Percentiles rank a stretch among this genome's conserved stretches.
phyloP scores from a whole-genome alignment of 2,113 vertebrate genomes.

The Pomatorhinus ruficollis region DNA sequence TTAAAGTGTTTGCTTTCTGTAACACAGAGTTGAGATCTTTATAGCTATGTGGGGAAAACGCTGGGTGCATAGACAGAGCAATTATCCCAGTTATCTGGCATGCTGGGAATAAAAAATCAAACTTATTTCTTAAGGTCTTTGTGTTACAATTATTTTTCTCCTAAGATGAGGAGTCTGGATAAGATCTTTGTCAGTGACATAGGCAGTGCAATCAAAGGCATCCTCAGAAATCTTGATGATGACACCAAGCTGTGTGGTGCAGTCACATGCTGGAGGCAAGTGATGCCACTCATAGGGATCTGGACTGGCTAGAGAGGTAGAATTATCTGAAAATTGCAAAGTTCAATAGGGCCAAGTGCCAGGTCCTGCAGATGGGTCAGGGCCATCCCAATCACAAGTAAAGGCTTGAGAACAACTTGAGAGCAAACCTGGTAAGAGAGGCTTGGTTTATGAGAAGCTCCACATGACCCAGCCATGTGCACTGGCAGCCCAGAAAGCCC shows the following conservation, averaged over 20 bases:
- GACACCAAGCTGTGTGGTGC: background rate
- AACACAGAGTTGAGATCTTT: background rate
- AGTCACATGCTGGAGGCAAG: background rate
- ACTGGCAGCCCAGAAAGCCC: background rate
- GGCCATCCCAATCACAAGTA: too few species aligned
- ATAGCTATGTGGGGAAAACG: background rate
- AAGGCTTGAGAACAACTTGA: background rate
- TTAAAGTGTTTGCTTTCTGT: conserved; percentile 9
- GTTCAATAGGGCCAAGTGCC: fast-evolving
- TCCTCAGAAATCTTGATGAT: background rate
- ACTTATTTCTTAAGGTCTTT: background rate
- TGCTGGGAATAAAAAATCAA: background rate
- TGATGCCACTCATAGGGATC: background rate
- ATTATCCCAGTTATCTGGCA: background rate
- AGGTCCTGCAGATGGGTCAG: background rate
- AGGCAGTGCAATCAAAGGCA: background rate
- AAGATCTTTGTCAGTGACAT: background rate
- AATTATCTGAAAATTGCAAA: too few species aligned
- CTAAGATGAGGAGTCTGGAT: background rate
- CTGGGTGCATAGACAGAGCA: background rate
- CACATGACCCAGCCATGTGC: too few species aligned
- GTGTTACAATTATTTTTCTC: background rate
- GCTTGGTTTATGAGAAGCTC: too few species aligned
- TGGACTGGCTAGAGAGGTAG: background rate
- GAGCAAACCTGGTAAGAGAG: too few species aligned